Evolutionary conservation across 2,113 vertebrate genomes (phyloP).

Genomic region (Nyctereutes procyonoides): DNA sequence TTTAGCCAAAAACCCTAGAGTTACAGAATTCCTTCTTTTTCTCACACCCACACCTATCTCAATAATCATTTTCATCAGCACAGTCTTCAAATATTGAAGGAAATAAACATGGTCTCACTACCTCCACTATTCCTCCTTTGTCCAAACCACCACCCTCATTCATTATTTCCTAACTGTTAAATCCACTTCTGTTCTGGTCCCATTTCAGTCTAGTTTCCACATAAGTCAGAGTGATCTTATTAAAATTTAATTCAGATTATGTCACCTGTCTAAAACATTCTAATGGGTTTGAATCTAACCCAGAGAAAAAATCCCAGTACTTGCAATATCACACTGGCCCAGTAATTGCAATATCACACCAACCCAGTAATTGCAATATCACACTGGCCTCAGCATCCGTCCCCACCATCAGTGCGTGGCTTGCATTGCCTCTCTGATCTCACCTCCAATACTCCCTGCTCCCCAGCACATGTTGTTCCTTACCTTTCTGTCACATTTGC

Average conservation of each 20-base stretch:
- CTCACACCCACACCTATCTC: not conserved
- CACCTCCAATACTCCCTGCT: not conserved
- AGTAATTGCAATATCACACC: not conserved
- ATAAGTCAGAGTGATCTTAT: not conserved
- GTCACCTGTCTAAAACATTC: not conserved
- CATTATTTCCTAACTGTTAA: not conserved
- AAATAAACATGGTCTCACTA: not conserved
- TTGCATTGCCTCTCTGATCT: not conserved
- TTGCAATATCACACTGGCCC: not conserved
- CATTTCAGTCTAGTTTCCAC: not conserved
- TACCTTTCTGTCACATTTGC: not conserved
- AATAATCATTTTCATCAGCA: not conserved
- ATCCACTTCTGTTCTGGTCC: not conserved
- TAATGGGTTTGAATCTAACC: not conserved
- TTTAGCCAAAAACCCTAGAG: not conserved
- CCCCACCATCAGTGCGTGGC: not conserved
- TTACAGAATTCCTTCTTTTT: not conserved
- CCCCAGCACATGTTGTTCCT: not conserved
- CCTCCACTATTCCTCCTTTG: not conserved
- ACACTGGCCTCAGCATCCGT: not conserved
- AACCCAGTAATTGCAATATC: not conserved
- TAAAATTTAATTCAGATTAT: conserved; percentile 8
- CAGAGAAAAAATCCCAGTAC: not conserved
- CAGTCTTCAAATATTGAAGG: not conserved
- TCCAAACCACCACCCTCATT: not conserved